Conservation (phyloP, 2,888 invertebrate species). For the Tupiocoris notatus region DNA sequence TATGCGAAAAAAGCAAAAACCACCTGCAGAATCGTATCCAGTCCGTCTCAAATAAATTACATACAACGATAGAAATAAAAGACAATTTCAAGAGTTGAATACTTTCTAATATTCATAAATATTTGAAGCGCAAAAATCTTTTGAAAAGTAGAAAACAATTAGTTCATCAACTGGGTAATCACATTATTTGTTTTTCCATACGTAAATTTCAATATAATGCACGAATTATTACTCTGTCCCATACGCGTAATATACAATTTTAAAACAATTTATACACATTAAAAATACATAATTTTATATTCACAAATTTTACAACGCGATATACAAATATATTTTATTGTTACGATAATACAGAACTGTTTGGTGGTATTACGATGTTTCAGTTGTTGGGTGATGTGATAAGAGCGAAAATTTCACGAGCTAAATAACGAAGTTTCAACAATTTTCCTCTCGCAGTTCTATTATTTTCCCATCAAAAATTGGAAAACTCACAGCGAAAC, state of each 20-base stretch:
- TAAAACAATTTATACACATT: slow-evolving; percentile 23
- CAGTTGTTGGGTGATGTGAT: slow-evolving; percentile 23
- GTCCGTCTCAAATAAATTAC: no score
- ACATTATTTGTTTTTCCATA: slow-evolving; percentile 14
- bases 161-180: not conserved
- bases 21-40: no score
- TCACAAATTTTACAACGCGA: slow-evolving; percentile 40
- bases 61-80: no score
- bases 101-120: slow-evolving; percentile 29
- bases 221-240: slow-evolving; percentile 4
- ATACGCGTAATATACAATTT: slow-evolving; percentile 9
- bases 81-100: slow-evolving; percentile 17
- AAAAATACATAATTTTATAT: slow-evolving; percentile 33
- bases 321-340: slow-evolving; percentile 34
- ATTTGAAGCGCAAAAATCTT: slow-evolving; percentile 32
- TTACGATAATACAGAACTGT: not conserved
- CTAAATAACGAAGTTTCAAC: no score
- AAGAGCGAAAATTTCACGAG: no score
- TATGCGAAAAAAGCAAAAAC: no score
- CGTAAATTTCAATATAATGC: slow-evolving; percentile 13
- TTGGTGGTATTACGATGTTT: slow-evolving; percentile 15
- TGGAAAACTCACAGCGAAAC: no score
- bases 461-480: no score
- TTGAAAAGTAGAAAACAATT: slow-evolving; percentile 32
- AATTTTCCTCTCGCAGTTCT: no score